These are phyloP conservation scores for Trichoplusia ni DNA, from an alignment of 1,140 invertebrate species.

Conservation along the genomic window DNA sequence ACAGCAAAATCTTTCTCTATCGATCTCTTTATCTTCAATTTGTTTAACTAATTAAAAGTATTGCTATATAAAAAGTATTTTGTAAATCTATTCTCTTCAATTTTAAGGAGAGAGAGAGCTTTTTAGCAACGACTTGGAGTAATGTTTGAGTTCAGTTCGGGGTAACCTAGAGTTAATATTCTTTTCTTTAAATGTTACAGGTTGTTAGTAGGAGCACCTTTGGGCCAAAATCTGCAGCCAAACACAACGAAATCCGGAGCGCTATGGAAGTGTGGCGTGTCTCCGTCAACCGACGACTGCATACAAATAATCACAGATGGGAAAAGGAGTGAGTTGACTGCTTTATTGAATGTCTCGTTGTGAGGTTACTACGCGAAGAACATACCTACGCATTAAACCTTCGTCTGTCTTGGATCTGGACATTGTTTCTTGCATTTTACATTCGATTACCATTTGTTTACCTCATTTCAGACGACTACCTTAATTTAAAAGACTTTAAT, in stretches of 20 bases:
- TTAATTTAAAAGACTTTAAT: not conserved
- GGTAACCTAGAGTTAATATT: not conserved
- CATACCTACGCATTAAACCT: slow-evolving; percentile 7
- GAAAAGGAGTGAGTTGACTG: slow-evolving; percentile 86
- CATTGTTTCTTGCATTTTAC: slow-evolving; percentile 7
- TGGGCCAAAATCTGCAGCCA: slow-evolving; percentile 92
- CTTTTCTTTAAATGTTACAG: slow-evolving; percentile 83
- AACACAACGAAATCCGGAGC: slow-evolving; percentile 93
- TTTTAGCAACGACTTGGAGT: too few relatives aligned
- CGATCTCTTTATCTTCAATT: too few relatives aligned
- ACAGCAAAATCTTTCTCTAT: too few relatives aligned
- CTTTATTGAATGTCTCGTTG: not conserved
- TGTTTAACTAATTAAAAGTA: too few relatives aligned
- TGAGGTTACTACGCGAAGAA: not conserved
- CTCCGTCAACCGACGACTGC: slow-evolving; percentile 86
- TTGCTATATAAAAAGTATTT: too few relatives aligned
- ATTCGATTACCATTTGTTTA: not conserved
- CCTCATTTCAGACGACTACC: not conserved
- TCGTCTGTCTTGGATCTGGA: not conserved
- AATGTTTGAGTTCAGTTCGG: too few relatives aligned
- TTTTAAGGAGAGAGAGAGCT: too few relatives aligned
- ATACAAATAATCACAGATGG: slow-evolving; percentile 93
- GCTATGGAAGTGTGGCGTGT: slow-evolving; percentile 92
- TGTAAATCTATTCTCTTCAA: too few relatives aligned
- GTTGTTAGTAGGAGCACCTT: slow-evolving; percentile 95